Evolutionary conservation across 2,113 vertebrate genomes (phyloP).

Genomic region (Sterna hirundo): DNA sequence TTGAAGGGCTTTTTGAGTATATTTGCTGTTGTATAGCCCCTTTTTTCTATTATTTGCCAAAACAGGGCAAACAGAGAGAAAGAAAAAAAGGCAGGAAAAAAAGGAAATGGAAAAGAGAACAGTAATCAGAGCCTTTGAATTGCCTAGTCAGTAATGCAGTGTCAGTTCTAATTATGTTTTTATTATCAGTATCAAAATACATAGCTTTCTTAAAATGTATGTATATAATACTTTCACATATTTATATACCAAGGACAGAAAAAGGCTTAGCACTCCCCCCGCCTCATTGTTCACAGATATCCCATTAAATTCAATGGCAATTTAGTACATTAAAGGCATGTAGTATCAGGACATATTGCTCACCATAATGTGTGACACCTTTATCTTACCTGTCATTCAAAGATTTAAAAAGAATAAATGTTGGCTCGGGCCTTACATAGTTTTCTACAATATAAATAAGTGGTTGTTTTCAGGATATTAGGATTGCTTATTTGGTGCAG

Average conservation of each 20-base stretch:
- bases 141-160: neutral
- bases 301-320: neutral
- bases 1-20: neutral
- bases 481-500: neutral
- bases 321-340: accelerated
- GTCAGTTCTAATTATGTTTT: neutral
- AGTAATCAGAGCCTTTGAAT: neutral
- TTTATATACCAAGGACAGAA: neutral
- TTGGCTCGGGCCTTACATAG: neutral
- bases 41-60: neutral
- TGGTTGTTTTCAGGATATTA: neutral
- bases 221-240: neutral
- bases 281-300: neutral
- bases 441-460: neutral
- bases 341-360: neutral
- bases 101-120: neutral
- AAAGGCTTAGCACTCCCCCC: accelerated
- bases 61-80: neutral
- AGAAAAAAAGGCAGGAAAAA: accelerated
- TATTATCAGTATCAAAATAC: neutral
- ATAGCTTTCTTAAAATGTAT: neutral
- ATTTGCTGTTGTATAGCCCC: neutral
- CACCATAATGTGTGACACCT: neutral
- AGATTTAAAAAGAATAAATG: neutral
- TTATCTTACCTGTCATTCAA: neutral